Conservation (phyloP, 2,797 vertebrate species). For the Micrastur ruficollis region DNA sequence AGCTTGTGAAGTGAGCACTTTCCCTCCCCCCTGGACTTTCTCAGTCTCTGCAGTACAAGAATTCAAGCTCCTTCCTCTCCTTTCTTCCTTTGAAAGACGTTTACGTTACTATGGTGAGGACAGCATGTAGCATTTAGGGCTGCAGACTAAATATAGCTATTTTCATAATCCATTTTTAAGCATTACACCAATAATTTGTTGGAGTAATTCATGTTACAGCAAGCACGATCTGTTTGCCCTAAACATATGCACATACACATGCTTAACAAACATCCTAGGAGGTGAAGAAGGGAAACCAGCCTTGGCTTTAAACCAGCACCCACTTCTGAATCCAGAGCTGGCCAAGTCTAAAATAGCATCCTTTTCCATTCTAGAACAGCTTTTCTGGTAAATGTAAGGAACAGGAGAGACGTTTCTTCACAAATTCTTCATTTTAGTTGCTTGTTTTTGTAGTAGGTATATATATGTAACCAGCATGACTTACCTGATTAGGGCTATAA, state of each 20-base stretch:
- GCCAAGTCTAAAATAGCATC: neutral
- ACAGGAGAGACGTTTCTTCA: neutral
- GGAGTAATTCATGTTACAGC: neutral
- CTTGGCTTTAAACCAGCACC: neutral
- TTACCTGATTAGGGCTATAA: neutral
- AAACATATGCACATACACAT: neutral
- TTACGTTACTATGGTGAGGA: constrained; percentile 58
- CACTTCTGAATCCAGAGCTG: neutral
- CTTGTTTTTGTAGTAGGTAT: neutral
- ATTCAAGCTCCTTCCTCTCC: neutral
- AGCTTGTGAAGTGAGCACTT: neutral
- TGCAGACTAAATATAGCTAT: constrained; percentile 41
- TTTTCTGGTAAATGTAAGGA: neutral
- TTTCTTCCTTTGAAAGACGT: neutral
- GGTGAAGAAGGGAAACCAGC: neutral
- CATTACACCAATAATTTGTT: neutral
- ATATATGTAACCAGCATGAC: neutral
- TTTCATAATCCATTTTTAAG: constrained; percentile 4
- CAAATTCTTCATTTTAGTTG: neutral
- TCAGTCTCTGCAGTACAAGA: neutral
- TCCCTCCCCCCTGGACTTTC: rapidly evolving
- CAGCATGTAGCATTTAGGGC: neutral
- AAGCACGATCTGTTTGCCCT: neutral
- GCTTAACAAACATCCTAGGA: neutral
- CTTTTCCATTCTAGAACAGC: neutral